Base-by-base conservation (phyloP, 1,140 invertebrate genomes). In the Cydia amplana region DNA sequence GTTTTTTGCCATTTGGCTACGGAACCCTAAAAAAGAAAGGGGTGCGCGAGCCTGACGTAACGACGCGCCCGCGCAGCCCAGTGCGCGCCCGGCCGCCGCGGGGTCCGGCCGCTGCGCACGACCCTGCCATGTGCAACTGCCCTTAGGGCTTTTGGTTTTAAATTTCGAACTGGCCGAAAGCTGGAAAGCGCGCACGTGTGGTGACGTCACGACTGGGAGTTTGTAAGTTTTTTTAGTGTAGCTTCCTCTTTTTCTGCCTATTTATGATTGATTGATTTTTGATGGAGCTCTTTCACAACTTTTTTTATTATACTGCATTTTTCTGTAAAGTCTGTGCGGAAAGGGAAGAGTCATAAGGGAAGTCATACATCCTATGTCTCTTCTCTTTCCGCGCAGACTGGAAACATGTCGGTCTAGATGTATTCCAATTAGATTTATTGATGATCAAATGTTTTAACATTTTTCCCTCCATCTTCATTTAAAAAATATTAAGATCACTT, bases 21-120 rank as follows among this genome's bases (percentile, higher is more conserved):
- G n/a, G n/a, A n/a, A n/a, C n/a, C n/a, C n/a, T n/a, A n/a, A n/a
- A n/a, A 91, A 89, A 87, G 85, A 91, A 90, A 88, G 90, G 90
- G 87, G 89, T 88, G 89, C 83, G 85, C 83, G 80, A 79, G 82
- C 16, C 49, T 60, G 55, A 60, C 55, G 55, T 60, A 60, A 60
- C 55, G 83, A 83, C 20, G 20, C 55, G 18, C 55, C 20, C 18
- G 55, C 55, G 55, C 55, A 55, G 77, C 78, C 76, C 75, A 78
- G 75, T 60, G 51, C 78, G 75, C 78, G 80, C 76, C 84, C 83
- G 87, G 83, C 77, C 74, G 87, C 87, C 85, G 87, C 84, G 87
- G 82, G 83, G 79, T 81, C 84, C 82, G 84, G 83, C 85, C 89
- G 89, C 80, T 79, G 78, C 80, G 77, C 73, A 36, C 67, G 46